phyloP scores from a whole-genome alignment of 2,113 vertebrate species.

The Hiodon alosoides region DNA sequence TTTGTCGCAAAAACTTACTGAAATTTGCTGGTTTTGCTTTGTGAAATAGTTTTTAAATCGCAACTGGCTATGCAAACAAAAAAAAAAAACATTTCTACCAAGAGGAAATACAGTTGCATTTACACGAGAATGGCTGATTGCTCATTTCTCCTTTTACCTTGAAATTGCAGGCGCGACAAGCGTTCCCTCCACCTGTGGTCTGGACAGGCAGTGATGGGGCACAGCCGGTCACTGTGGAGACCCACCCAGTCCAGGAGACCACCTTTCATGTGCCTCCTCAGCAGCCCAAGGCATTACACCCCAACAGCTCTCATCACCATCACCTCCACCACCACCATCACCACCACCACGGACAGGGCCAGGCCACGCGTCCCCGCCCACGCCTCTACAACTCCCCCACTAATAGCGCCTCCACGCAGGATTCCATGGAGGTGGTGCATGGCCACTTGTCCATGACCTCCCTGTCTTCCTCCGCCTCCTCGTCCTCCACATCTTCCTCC shows the following conservation, averaged over 20 bases:
- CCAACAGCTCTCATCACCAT: constrained; percentile 42
- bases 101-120: too few species aligned
- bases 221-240: constrained; percentile 89
- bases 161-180: constrained; percentile 77
- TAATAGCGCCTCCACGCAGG: constrained; percentile 99
- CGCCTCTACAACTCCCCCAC: constrained; percentile 99
- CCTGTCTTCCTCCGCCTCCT: constrained; percentile 99
- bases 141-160: constrained; percentile 11
- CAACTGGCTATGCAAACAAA: too few species aligned
- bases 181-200: constrained; percentile 89
- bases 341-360: constrained; percentile 58
- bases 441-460: constrained; percentile 99
- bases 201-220: constrained; percentile 92
- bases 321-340: constrained; percentile 37
- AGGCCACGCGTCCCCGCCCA: constrained; percentile 90
- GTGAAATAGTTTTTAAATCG: too few species aligned
- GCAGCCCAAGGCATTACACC: constrained; percentile 94
- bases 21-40: too few species aligned
- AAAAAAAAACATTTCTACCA: too few species aligned
- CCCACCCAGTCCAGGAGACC: constrained; percentile 97
- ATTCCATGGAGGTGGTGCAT: constrained; percentile 99
- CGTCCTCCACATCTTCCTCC: constrained; percentile 99
- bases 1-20: too few species aligned
- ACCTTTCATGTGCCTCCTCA: constrained; percentile 96
- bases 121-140: background rate